phyloP scores from a whole-genome alignment of 2,797 vertebrate species.

The Pipistrellus pygmaeus region DNA sequence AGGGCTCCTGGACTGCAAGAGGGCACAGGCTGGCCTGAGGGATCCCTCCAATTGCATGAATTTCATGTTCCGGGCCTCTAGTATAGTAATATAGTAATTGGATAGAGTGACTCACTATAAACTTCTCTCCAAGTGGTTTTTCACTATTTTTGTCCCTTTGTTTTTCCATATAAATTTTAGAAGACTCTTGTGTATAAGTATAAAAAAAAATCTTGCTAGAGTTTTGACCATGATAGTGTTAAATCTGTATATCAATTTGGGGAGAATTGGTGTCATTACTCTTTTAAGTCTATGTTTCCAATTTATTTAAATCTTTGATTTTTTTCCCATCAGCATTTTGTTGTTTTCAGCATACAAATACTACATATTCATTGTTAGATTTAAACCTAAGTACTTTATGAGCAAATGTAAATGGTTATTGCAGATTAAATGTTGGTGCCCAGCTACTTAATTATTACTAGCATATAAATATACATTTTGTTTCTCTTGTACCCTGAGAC shows the following conservation, averaged over 20 bases:
- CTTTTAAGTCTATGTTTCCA: neutral
- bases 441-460: neutral
- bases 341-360: neutral
- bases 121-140: neutral
- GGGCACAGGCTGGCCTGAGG: too few species aligned
- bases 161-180: neutral
- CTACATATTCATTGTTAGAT: neutral
- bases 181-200: neutral
- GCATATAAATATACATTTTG: neutral
- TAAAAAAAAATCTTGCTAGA: neutral
- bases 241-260: neutral
- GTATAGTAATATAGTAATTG: neutral
- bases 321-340: slow-evolving; percentile 22
- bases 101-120: neutral
- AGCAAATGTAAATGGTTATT: neutral
- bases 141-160: neutral
- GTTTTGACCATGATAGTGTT: neutral
- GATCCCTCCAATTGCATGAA: too few species aligned
- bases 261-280: neutral
- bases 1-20: too few species aligned
- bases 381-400: neutral
- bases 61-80: too few species aligned
- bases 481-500: neutral
- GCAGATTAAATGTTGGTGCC: neutral
- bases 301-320: slow-evolving; percentile 35